These are phyloP conservation scores for Ostrea edulis DNA, from an alignment of 1,140 invertebrate genomes.

Conservation along the genomic window DNA sequence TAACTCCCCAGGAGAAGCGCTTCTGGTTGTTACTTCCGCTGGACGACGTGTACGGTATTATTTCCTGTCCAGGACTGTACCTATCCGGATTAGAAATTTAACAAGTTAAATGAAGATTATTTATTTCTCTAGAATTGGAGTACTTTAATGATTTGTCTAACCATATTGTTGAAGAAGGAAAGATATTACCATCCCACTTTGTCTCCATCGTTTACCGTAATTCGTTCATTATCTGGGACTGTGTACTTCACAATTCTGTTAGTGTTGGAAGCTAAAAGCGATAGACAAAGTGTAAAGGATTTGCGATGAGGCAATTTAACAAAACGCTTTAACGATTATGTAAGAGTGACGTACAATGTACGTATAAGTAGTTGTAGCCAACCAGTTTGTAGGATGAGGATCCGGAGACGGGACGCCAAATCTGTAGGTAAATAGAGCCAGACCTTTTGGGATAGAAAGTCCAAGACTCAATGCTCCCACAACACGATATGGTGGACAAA, in stretches of 20 bases:
- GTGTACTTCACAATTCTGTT: slow-evolving; percentile 20
- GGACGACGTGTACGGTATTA: not conserved
- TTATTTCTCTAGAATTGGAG: too few species aligned
- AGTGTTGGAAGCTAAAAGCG: not conserved
- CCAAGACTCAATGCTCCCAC: not conserved
- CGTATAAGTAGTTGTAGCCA: not conserved
- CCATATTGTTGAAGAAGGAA: not conserved
- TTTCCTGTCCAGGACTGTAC: slow-evolving; percentile 7
- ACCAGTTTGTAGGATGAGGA: slow-evolving; percentile 3
- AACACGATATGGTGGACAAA: not conserved
- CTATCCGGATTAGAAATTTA: not conserved
- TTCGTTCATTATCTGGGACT: not conserved
- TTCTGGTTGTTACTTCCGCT: not conserved
- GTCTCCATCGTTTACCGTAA: not conserved
- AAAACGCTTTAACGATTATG: not conserved
- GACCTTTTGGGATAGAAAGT: slow-evolving; percentile 10
- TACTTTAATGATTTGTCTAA: not conserved
- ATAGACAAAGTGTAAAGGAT: not conserved
- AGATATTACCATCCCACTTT: slow-evolving; percentile 20
- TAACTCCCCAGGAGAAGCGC: not conserved
- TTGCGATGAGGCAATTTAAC: not conserved
- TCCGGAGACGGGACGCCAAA: slow-evolving; percentile 3
- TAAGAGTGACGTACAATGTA: not conserved
- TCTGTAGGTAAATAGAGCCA: slow-evolving; percentile 7
- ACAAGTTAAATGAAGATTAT: too few species aligned